Evolutionary conservation across 2,888 invertebrate species (phyloP).

Genomic region (Cataglyphis rosenhaueri): DNA sequence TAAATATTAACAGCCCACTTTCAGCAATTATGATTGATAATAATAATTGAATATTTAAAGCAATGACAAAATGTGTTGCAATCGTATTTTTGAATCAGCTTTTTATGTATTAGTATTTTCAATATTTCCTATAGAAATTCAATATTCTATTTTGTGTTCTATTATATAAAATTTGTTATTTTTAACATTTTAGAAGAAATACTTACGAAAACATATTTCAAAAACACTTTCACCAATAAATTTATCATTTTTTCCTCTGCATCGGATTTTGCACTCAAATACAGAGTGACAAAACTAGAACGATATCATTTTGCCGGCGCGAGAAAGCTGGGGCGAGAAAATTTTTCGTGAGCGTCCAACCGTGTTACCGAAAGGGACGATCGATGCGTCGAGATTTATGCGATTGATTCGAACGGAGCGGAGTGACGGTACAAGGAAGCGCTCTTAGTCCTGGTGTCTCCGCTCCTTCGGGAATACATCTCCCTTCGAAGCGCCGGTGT

Average conservation of each 20-base stretch:
- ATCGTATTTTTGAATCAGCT: background rate
- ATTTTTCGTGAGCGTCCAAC: constrained; percentile 67
- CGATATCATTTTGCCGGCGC: constrained; percentile 29
- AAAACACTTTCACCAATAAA: background rate
- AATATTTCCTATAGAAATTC: background rate
- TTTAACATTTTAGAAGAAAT: background rate
- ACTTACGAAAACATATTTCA: background rate
- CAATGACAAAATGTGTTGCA: background rate
- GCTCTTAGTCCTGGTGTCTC: constrained; percentile 85
- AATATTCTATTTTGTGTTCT: background rate
- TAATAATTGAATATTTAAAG: background rate
- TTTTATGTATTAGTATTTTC: background rate
- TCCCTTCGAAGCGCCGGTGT: constrained; percentile 79
- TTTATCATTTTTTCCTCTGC: constrained; percentile 1
- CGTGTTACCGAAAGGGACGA: constrained; percentile 73
- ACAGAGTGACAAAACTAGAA: constrained; percentile 30
- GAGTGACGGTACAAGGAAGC: constrained; percentile 86
- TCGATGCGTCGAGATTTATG: constrained; percentile 83
- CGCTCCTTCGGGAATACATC: constrained; percentile 82
- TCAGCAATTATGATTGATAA: background rate
- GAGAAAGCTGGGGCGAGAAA: constrained; percentile 55
- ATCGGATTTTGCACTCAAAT: constrained; percentile 22
- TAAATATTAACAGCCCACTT: background rate
- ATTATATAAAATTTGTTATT: background rate
- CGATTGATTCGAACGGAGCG: constrained; percentile 84